These are phyloP conservation scores for Patella ulyssiponensis DNA, from an alignment of 2,888 invertebrate genomes.

Conservation along the genomic window DNA sequence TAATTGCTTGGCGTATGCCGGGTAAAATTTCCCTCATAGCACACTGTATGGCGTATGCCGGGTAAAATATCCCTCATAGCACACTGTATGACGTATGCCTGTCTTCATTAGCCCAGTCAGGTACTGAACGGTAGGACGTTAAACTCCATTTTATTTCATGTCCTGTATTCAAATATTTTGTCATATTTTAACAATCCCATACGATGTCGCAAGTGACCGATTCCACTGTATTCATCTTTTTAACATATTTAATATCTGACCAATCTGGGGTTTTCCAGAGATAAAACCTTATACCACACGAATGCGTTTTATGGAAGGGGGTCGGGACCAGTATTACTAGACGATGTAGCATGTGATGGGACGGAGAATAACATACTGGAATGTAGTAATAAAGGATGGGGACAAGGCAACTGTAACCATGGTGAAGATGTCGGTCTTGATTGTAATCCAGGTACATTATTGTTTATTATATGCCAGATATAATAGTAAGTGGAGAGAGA, in stretches of 20 bases:
- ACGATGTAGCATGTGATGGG: slow-evolving; percentile 48
- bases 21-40: no score
- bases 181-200: not conserved
- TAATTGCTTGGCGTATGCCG: no score
- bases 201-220: no score
- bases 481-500: no score
- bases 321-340: slow-evolving; percentile 46
- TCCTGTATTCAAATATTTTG: no score
- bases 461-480: not conserved
- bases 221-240: not conserved
- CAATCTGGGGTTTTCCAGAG: slow-evolving; percentile 34
- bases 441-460: slow-evolving; percentile 44
- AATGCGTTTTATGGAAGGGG: slow-evolving; percentile 47
- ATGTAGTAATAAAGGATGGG: slow-evolving; percentile 46
- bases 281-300: slow-evolving; percentile 40
- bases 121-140: no score
- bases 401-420: slow-evolving; percentile 53
- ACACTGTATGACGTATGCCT: no score
- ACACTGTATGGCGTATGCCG: no score
- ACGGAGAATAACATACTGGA: slow-evolving; percentile 44
- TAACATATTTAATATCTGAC: not conserved
- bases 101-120: no score
- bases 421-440: slow-evolving; percentile 57
- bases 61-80: no score
- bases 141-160: no score